A percentile compares a stretch with the other conserved stretches of the same genome.
Evolutionary conservation across 2,888 invertebrate species (phyloP).

Genomic region (Thalpophila matura): DNA sequence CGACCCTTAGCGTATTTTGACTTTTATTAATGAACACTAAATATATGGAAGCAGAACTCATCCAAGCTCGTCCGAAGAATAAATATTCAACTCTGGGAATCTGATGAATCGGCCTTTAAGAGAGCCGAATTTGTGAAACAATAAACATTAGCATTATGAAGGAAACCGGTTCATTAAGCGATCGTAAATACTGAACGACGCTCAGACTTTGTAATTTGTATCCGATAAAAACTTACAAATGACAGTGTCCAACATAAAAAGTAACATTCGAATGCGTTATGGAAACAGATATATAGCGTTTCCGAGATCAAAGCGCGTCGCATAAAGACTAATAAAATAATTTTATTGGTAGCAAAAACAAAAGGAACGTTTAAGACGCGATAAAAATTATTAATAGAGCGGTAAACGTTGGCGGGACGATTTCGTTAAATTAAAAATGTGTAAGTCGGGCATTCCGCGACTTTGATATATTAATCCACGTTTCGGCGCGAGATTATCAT

Average conservation of each 20-base stretch:
- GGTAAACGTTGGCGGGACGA: slow-evolving; percentile 77
- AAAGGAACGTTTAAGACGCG: slow-evolving; percentile 83
- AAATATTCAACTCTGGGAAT: slow-evolving; percentile 64
- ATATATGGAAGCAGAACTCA: slow-evolving; percentile 73
- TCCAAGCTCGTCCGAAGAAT: slow-evolving; percentile 60
- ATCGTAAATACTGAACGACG: slow-evolving; percentile 67
- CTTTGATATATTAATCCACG: slow-evolving; percentile 81
- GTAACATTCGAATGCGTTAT: slow-evolving; percentile 62
- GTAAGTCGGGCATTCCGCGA: slow-evolving; percentile 61
- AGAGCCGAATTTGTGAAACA: slow-evolving; percentile 74
- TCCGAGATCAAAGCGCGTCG: slow-evolving; percentile 73
- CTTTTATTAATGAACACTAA: slow-evolving; percentile 78
- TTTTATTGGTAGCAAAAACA: slow-evolving; percentile 83
- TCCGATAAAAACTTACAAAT: slow-evolving; percentile 64
- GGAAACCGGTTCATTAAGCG: slow-evolving; percentile 68
- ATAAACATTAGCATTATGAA: slow-evolving; percentile 75
- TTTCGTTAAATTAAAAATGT: slow-evolving; percentile 72
- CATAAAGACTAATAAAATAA: slow-evolving; percentile 73
- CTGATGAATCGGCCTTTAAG: slow-evolving; percentile 68
- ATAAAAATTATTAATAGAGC: slow-evolving; percentile 86
- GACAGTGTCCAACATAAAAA: slow-evolving; percentile 65
- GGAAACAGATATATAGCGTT: slow-evolving; percentile 63
- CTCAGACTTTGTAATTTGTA: slow-evolving; percentile 58
- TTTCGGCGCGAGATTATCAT: slow-evolving; percentile 82
- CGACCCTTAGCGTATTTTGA: slow-evolving; percentile 63